Evolutionary conservation across 2,888 invertebrate genomes (phyloP), one percentile per base, ranked within the genome.

Genomic region (Gymnoscelis rufifasciata): DNA sequence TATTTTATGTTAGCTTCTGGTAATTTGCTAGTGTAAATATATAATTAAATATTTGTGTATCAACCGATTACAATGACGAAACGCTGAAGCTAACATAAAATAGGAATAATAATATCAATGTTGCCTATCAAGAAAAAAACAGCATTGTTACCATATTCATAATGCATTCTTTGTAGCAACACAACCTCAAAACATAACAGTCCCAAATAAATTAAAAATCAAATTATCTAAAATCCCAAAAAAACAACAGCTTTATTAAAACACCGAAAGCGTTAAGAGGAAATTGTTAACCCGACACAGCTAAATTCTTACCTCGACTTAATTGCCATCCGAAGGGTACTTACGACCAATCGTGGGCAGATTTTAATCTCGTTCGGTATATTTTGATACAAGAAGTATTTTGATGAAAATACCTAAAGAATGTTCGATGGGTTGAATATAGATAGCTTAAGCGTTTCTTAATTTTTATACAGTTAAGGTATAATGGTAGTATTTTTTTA

Each of bases 241-340:
- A 23, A 19, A 23, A 13, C 30, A n/a, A 38, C 31, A 24, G 10
- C 24, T 62, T 66, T 66, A 68, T 70, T 50, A 62, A 43, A 66
- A 64, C 64, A 62, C 63, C 61, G 57, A 60, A 60, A 65, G 62
- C 62, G 65, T 52, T 59, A 62, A 66, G 64, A 60, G 61, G 48
- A 19, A 19, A 33, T 33, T 63, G 68, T 66, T 67, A 66, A 66
- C 60, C 66, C 66, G 67, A 70, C 68, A 60, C 62, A 62, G 62
- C 59, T 59, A 55, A 66, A 65, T 58, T 64, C 66, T 62, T 62
- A 64, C 64, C 60, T 48, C 61, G 68, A 66, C 68, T 71, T 73
- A 74, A 74, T 74, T 71, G 66, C 35, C 35, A 10, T 51, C 57
- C 62, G 68, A 70, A 71, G 66, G 66, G 68, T 63, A 65, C 60